Base-by-base conservation (phyloP, 1,140 invertebrate genomes). In the Papilio machaon region DNA sequence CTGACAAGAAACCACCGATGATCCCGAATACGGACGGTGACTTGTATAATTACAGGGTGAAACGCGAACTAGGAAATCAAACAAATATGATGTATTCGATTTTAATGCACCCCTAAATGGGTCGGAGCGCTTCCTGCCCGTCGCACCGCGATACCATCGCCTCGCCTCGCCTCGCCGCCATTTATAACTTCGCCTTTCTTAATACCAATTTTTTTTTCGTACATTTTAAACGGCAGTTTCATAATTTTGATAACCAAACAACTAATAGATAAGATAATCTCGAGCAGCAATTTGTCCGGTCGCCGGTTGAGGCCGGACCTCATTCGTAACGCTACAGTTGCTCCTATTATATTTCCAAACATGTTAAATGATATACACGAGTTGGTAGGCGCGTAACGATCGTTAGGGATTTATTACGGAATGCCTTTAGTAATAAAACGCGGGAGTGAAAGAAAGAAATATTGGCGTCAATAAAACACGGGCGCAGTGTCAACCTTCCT, bases 21-120 rank as follows among this genome's bases (percentile, higher is more conserved):
- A 94, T 93, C 88, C 89, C 86, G 88, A 90, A 89, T 88, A 90
- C 85, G 91, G 89, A 85, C 92, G 93, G 92, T 92, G 89, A 91
- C 91, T 94, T 91, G 89, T 92, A 94, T 94, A 94, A 94, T 94
- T 93, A 94, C 91, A 93, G 92, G 92, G 91, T 92, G 89, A 91
- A 94, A 94, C 89, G 90, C 86, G 89, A 93, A 92, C 92, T 94
- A 93, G 92, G 92, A 94, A 94, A 94, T 94, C 93, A 94, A 94
- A 94, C 93, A 94, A 94, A 94, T 94, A 94, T 94, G 93, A 94
- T 94, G 93, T 94, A 94, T 94, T 91, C 90, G 92, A 93, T 94
- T 94, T 94, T 94, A 94, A 94, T 94, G 92, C 92, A 94, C 92
- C 93, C 93, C 90, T 94, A 94, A 94, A 94, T 94, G 91, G 92